A percentile compares a stretch with the other conserved stretches of the same genome.
These are phyloP conservation scores for Platalea minor DNA, from an alignment of 2,797 vertebrate genomes.

Conservation along the genomic window DNA sequence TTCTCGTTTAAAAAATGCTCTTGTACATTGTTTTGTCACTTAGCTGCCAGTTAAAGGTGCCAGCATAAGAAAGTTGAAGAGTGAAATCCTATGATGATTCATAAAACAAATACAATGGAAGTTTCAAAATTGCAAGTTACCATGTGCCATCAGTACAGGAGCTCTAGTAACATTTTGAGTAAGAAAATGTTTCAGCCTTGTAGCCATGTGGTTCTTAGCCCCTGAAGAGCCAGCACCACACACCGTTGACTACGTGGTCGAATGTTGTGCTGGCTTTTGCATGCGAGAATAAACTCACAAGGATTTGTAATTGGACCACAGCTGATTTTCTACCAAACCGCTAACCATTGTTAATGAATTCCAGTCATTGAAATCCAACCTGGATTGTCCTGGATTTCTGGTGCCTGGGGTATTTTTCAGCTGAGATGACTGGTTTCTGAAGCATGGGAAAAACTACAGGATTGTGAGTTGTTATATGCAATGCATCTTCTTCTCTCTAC, in stretches of 20 bases:
- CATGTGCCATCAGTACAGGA: background rate
- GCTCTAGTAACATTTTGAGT: background rate
- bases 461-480: background rate
- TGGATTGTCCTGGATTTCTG: background rate
- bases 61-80: background rate
- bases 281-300: background rate
- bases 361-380: background rate
- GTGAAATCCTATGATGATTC: background rate
- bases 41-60: background rate
- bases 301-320: background rate
- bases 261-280: background rate
- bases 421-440: background rate
- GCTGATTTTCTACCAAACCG: background rate
- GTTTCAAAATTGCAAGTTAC: background rate
- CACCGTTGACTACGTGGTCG: rapidly evolving
- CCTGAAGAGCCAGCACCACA: background rate
- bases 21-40: background rate
- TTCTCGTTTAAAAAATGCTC: background rate
- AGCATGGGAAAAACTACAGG: background rate
- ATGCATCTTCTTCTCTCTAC: background rate
- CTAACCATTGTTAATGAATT: background rate
- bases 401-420: background rate
- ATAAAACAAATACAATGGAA: background rate
- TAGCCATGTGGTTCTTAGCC: background rate
- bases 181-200: background rate